Evolutionary conservation across 2,797 vertebrate species (phyloP), one percentile per base, ranked within the genome.

Genomic region (Sebastiscus albofasciatus): DNA sequence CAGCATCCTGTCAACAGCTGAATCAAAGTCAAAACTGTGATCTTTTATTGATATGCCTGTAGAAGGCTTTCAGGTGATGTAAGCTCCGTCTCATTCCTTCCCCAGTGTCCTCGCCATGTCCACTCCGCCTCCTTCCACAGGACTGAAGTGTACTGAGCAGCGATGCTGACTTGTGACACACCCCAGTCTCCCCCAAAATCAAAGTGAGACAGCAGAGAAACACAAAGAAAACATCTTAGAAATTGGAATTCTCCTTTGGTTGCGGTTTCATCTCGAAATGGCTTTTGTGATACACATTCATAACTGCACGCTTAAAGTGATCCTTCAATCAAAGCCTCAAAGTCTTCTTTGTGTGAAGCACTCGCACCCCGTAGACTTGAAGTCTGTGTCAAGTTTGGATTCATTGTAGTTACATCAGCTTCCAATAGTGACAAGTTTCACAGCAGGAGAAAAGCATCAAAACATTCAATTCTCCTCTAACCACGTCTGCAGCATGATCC

Each of bases 31-130:
- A 14, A 34, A 75, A 55, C 78, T 74, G 56, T 64, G 62, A 77
- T 67, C 46, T 72, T 56, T 79, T 26, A 79, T 79, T 64, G 80
- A 85, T 87, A 71, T 64, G 33, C 49, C 24, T 64, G 27, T 6
- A 8, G 54, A 75, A 31, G 33, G 22, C 27, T 64, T 77, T 77
- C 39, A 60, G 56, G 27, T 64, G 55, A 61, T 52, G 68, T 31
- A 55, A 27, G 34, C 65, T 65, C 16, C 10, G 1, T 73, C 58
- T 75, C 42, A 26, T 22, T 77, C 58, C 54, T 67, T 62, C 49
- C 54, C 27, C 18, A 11, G 58, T 29, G 61, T 22, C 33, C 13
- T 71, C 66, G 55, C 70, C 54, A 64, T 27, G 34, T 75, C 31
- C 31, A 66, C 65, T 70, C 52, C 2, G 9, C 55, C 65, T 64